Conservation (phyloP, 2,797 vertebrate species). For the Heterohyrax brucei region DNA sequence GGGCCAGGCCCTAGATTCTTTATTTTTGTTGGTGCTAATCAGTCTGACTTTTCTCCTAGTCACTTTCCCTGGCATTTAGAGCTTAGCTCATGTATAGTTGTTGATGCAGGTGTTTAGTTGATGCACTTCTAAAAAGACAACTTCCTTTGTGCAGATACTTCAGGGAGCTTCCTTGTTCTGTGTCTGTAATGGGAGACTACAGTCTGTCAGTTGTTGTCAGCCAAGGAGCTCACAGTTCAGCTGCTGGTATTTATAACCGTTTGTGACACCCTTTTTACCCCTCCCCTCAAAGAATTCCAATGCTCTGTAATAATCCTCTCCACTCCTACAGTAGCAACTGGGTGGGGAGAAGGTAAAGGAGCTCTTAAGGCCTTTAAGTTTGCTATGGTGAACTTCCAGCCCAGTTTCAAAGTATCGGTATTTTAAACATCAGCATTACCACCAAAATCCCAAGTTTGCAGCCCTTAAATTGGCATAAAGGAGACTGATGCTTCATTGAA, state of each 20-base stretch:
- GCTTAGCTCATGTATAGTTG: slow-evolving; percentile 22
- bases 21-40: slow-evolving; percentile 65
- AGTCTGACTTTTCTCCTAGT: slow-evolving; percentile 57
- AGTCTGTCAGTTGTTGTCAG: slow-evolving; percentile 83
- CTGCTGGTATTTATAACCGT: slow-evolving; percentile 90
- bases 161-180: slow-evolving; percentile 53
- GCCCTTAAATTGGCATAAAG: slow-evolving; percentile 85
- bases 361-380: slow-evolving; percentile 56
- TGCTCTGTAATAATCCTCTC: slow-evolving; percentile 86
- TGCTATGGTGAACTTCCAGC: slow-evolving; percentile 86
- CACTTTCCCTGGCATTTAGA: slow-evolving; percentile 64
- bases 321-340: slow-evolving; percentile 84
- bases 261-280: slow-evolving; percentile 80
- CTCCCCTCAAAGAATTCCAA: slow-evolving; percentile 82
- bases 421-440: slow-evolving; percentile 87
- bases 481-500: slow-evolving; percentile 74
- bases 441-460: slow-evolving; percentile 85
- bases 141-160: slow-evolving; percentile 72
- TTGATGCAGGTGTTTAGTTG: slow-evolving; percentile 59
- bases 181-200: slow-evolving; percentile 74
- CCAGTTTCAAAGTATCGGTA: slow-evolving; percentile 87
- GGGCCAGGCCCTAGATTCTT: slow-evolving; percentile 23
- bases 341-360: slow-evolving; percentile 82
- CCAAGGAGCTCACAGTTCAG: slow-evolving; percentile 66
- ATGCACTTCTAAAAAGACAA: slow-evolving; percentile 75